Conservation (phyloP, 2,797 vertebrate genomes). For the Squalus acanthias region DNA sequence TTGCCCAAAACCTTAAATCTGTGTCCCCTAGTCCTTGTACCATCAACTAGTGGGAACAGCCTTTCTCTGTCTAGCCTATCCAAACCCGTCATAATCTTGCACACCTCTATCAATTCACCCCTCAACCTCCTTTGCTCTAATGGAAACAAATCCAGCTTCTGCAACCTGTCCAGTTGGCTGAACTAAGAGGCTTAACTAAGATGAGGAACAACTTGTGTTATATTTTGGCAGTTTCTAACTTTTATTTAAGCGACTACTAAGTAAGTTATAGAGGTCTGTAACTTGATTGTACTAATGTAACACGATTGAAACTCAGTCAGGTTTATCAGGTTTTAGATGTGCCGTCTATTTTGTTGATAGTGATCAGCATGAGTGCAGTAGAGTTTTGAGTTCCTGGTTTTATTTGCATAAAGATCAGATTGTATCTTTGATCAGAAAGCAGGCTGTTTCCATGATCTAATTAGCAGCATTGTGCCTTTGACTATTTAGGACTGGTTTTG, state of each 20-base stretch:
- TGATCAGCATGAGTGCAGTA: not conserved
- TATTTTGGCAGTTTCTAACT: not conserved
- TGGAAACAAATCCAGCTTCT: too few relatives aligned
- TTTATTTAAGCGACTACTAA: not conserved
- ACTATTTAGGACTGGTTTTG: not conserved
- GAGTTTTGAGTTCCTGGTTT: conserved; percentile 1
- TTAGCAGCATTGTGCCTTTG: not conserved
- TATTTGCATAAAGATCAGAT: not conserved
- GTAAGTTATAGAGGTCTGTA: not conserved
- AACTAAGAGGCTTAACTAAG: not conserved
- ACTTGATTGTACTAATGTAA: not conserved
- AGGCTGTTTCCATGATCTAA: not conserved
- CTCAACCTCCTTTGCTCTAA: too few relatives aligned
- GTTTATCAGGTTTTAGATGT: not conserved
- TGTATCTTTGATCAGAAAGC: not conserved
- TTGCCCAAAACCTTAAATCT: too few relatives aligned
- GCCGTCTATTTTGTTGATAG: not conserved
- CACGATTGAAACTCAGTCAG: not conserved
- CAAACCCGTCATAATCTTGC: too few relatives aligned
- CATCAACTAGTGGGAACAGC: too few relatives aligned
- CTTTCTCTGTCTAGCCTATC: too few relatives aligned
- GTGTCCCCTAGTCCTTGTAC: too few relatives aligned
- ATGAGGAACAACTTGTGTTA: not conserved
- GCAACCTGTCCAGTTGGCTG: not conserved
- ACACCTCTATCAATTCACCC: too few relatives aligned